Evolutionary conservation across 2,888 invertebrate genomes (phyloP), one percentile per base, ranked within the genome.

Genomic region (Pseudococcus longispinus): DNA sequence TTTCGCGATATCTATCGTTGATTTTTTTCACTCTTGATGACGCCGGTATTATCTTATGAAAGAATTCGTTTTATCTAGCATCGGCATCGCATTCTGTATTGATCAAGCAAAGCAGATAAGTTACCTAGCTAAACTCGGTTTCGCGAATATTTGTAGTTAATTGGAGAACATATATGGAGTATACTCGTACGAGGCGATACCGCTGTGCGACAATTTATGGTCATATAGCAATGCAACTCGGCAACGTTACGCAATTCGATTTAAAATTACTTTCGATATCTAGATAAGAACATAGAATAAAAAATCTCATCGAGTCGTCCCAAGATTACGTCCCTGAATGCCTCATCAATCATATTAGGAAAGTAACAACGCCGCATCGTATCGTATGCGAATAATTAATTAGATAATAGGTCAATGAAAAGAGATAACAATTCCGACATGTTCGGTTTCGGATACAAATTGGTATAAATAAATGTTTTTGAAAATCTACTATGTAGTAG

Each of bases 301-400:
- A 80, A 74, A 77, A 32, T 37, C 32, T 77, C 37, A 13, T 9
- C 37, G 37, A 5, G 37, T 65, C 70, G 23, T 60, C 20, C 60
- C 20, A 70, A 70, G 70, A 70, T 70, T 70, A 70, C 29, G 77
- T 80, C 77, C 77, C 77, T 80, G 77, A 80, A 80, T 80, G 77
- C n/a, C 20, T 80, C 77, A 80, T 80, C 77, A 80, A 80, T 80
- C 77, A 80, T 80, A 80, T 80, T 80, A 70, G 20, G 37, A 80
- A 80, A 42, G n/a, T 80, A 42, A 42, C 29, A 8, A 37, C 37
- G 37, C 37, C 37, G 37, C 37, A n/a, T n/a, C n/a, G 37, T 37
- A 2, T 4, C 37, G 37, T 37, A 37, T 9, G 42, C 77, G 77
- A 80, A 80, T 80, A 80, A 80, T 80, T 80, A 80, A 80, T 80